A percentile compares a stretch with the other conserved stretches of the same genome.
Conservation (phyloP, 2,888 invertebrate species). For the Epinotia bilunana region DNA sequence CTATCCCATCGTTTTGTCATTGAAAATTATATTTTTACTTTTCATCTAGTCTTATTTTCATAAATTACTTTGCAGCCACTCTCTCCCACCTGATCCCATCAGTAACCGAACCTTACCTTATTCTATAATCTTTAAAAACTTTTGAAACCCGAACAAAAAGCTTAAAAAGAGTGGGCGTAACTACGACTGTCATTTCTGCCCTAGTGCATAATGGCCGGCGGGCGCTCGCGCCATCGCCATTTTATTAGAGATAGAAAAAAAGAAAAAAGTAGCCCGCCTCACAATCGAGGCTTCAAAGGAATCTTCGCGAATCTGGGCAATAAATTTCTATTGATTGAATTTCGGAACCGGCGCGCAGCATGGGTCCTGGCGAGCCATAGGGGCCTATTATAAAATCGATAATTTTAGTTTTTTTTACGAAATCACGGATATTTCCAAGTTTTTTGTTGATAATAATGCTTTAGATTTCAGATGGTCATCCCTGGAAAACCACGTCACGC, state of each 20-base stretch:
- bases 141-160: conserved; percentile 74
- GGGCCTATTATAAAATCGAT: conserved; percentile 80
- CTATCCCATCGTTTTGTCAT: neutral
- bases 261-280: conserved; percentile 63
- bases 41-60: neutral
- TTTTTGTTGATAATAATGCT: conserved; percentile 47
- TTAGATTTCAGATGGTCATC: neutral
- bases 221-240: conserved; percentile 75
- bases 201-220: conserved; percentile 70
- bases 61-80: conserved; percentile 27
- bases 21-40: neutral
- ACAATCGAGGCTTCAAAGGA: conserved; percentile 72
- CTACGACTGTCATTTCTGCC: conserved; percentile 78
- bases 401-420: conserved; percentile 67
- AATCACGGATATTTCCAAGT: conserved; percentile 42
- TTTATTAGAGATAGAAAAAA: conserved; percentile 67
- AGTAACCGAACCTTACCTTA: conserved; percentile 64
- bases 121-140: conserved; percentile 82
- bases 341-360: conserved; percentile 73
- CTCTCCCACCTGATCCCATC: conserved; percentile 27
- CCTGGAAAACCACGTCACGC: neutral
- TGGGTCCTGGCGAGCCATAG: conserved; percentile 73
- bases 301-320: conserved; percentile 82
- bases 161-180: conserved; percentile 82
- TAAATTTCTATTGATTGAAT: conserved; percentile 83